Evolutionary conservation across 2,797 vertebrate genomes (phyloP).

Genomic region (Poeciliopsis paucimaculata): DNA sequence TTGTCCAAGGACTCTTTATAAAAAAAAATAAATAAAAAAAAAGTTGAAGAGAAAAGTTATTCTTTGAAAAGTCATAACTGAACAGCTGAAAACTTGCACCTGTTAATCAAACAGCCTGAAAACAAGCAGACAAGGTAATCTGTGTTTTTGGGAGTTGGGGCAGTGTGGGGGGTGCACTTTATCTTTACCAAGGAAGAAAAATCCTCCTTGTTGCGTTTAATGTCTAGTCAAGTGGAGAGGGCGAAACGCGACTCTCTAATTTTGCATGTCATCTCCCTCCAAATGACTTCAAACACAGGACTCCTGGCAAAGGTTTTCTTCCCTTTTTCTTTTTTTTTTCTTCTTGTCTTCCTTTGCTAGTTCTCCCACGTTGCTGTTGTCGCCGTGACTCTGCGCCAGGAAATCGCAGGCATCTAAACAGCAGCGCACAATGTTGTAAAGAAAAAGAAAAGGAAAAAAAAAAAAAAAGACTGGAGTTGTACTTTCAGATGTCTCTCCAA

Average conservation of each 20-base stretch:
- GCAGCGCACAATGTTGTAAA: slow-evolving; percentile 70
- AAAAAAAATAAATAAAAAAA: background rate
- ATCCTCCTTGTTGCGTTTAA: slow-evolving; percentile 79
- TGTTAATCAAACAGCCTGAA: slow-evolving; percentile 74
- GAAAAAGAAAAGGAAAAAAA: background rate
- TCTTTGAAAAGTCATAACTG: slow-evolving; percentile 71
- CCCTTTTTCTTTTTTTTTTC: slow-evolving; percentile 59
- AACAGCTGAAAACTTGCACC: slow-evolving; percentile 67
- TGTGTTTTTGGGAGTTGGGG: slow-evolving; percentile 70
- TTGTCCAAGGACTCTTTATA: slow-evolving; percentile 35
- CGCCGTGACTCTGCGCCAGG: slow-evolving; percentile 63
- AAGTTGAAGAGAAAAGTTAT: slow-evolving; percentile 1
- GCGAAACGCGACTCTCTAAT: slow-evolving; percentile 79
- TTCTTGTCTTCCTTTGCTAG: slow-evolving; percentile 63
- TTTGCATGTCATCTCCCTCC: slow-evolving; percentile 85
- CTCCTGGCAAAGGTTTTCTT: slow-evolving; percentile 79
- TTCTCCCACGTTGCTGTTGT: slow-evolving; percentile 66
- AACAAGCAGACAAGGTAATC: slow-evolving; percentile 75
- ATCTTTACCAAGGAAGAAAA: slow-evolving; percentile 70
- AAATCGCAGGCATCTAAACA: slow-evolving; percentile 76
- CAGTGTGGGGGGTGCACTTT: slow-evolving; percentile 27
- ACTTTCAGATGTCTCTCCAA: slow-evolving; percentile 86
- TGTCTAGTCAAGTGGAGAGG: slow-evolving; percentile 83
- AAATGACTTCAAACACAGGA: slow-evolving; percentile 85
- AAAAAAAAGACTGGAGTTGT: slow-evolving; percentile 76